These are phyloP conservation scores for Toxotes chatareus DNA, from an alignment of 2,113 vertebrate genomes.

Conservation along the genomic window DNA sequence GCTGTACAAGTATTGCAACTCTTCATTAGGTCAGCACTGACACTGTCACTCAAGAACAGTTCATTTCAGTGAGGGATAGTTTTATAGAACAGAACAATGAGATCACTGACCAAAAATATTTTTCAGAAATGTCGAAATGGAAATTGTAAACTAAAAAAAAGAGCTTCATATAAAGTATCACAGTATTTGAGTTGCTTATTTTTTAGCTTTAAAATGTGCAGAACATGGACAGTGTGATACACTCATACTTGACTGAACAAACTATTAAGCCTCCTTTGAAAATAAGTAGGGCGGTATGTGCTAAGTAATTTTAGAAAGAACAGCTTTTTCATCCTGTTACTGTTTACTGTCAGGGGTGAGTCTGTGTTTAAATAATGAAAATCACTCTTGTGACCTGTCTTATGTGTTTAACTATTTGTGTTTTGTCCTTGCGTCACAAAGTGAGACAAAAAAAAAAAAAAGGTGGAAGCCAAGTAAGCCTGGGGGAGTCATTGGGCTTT, in stretches of 20 bases:
- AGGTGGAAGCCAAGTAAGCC: conserved; percentile 49
- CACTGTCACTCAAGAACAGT: not conserved
- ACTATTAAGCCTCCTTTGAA: not conserved
- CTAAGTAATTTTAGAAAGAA: not conserved
- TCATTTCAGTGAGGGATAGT: not conserved
- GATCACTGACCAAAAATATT: not conserved
- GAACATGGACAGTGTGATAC: not conserved
- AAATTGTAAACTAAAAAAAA: too few species aligned
- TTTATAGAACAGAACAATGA: not conserved
- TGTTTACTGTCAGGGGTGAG: not conserved
- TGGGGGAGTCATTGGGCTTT: conserved; percentile 50
- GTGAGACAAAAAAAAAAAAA: conserved; percentile 8
- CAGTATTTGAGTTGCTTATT: not conserved
- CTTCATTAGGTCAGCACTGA: conserved; percentile 7
- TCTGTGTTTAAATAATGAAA: conserved; percentile 17
- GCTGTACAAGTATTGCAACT: not conserved
- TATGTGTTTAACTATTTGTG: not conserved
- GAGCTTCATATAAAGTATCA: too few species aligned
- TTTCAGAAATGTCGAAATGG: too few species aligned
- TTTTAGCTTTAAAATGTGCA: not conserved
- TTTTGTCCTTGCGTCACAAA: conserved; percentile 30
- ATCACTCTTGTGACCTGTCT: conserved; percentile 1
- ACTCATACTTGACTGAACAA: conserved; percentile 18
- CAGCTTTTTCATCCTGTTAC: not conserved
- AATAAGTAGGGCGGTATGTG: not conserved